Evolutionary conservation across 2,113 vertebrate species (phyloP).

Genomic region (Tupaia tana): DNA sequence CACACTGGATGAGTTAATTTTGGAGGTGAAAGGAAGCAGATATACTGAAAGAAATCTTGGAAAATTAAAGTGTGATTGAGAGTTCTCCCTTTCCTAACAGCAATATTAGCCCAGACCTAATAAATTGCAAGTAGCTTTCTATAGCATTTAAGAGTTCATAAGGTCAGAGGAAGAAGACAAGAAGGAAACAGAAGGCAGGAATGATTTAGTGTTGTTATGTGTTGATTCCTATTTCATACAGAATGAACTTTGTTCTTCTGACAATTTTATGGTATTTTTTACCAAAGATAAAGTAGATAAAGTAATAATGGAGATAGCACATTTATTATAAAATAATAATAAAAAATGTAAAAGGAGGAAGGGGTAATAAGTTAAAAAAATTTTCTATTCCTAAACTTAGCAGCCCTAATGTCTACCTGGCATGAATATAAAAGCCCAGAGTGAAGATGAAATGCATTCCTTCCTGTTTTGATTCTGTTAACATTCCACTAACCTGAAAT

Average conservation of each 20-base stretch:
- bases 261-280: neutral
- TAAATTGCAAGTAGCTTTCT: neutral
- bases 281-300: neutral
- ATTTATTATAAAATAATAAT: neutral
- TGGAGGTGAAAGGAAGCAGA: neutral
- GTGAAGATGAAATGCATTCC: neutral
- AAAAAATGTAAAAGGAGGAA: neutral
- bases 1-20: neutral
- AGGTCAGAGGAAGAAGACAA: neutral
- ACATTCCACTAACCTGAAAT: neutral
- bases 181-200: neutral
- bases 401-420: neutral
- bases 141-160: neutral
- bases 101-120: neutral
- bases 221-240: too few relatives aligned
- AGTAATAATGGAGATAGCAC: neutral
- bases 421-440: neutral
- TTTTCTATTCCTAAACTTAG: neutral
- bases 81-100: neutral
- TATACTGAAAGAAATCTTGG: neutral
- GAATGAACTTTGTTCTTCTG: neutral
- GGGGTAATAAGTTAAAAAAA: neutral
- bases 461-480: neutral
- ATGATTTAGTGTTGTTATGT: fast-evolving
- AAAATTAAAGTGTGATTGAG: neutral